phyloP scores from a whole-genome alignment of 2,888 invertebrate species.

The Baccha elongata region DNA sequence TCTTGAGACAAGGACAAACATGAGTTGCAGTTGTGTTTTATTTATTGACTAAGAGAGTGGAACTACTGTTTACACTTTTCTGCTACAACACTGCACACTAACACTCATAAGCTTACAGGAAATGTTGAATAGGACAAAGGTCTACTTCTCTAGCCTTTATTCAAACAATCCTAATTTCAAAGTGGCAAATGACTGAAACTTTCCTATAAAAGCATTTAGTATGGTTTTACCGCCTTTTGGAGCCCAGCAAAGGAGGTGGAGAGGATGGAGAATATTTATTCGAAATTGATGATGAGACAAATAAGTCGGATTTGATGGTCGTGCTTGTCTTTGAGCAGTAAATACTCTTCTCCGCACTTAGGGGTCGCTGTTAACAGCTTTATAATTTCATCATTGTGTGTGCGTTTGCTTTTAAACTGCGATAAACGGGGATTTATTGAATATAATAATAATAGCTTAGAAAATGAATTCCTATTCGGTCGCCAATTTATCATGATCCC shows the following conservation, averaged over 20 bases:
- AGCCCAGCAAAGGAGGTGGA: slow-evolving; percentile 1
- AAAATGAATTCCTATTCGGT: slow-evolving; percentile 70
- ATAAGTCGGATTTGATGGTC: slow-evolving; percentile 71
- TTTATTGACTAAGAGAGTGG: slow-evolving; percentile 49
- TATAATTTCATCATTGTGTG: slow-evolving; percentile 70
- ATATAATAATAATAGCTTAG: slow-evolving; percentile 68
- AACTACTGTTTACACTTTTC: slow-evolving; percentile 18
- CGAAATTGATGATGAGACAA: slow-evolving; percentile 72
- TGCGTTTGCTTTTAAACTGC: slow-evolving; percentile 70
- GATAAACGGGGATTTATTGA: slow-evolving; percentile 73
- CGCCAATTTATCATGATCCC: slow-evolving; percentile 70
- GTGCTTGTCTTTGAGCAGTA: slow-evolving; percentile 64
- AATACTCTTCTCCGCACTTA: slow-evolving; percentile 63
- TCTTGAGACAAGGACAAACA: slow-evolving; percentile 54
- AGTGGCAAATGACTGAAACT: not conserved
- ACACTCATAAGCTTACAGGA: not conserved
- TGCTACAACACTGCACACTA: slow-evolving; percentile 43
- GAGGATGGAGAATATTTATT: slow-evolving; percentile 66
- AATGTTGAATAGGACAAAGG: not conserved
- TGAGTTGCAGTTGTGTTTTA: slow-evolving; percentile 52
- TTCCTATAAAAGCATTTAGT: not conserved
- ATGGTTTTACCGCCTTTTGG: not conserved
- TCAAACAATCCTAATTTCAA: slow-evolving; percentile 11
- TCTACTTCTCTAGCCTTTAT: not conserved
- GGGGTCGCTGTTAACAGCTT: slow-evolving; percentile 70